Evolutionary conservation across 2,113 vertebrate species (phyloP).

Genomic region (Hypomesus transpacificus): DNA sequence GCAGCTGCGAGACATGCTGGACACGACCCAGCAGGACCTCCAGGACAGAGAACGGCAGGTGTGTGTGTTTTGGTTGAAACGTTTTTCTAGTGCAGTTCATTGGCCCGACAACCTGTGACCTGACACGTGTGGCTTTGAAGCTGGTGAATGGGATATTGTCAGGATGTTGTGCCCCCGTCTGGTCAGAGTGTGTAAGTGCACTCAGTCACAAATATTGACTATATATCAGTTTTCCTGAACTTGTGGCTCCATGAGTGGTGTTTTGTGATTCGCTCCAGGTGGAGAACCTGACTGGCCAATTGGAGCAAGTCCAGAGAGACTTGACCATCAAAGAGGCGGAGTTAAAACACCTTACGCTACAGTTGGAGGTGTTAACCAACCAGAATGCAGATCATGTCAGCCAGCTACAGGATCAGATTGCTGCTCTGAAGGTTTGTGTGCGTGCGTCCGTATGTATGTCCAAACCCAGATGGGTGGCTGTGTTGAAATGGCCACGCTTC

Average conservation of each 20-base stretch:
- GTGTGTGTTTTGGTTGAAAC: constrained; percentile 5
- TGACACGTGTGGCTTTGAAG: no score
- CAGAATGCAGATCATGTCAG: constrained; percentile 54
- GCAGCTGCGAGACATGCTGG: constrained; percentile 70
- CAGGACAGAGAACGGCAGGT: constrained; percentile 78
- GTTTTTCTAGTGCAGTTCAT: not conserved
- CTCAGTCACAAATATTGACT: not conserved
- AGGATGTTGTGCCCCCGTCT: constrained; percentile 33
- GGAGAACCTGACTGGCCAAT: constrained; percentile 70
- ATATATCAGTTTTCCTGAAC: not conserved
- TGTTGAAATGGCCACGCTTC: no score
- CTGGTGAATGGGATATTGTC: not conserved
- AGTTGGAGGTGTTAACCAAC: constrained; percentile 72
- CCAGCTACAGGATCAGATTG: constrained; percentile 72
- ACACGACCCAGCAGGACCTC: constrained; percentile 68
- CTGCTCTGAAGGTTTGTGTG: constrained; percentile 68
- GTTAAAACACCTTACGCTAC: constrained; percentile 73
- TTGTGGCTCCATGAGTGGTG: not conserved
- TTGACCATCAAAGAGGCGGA: constrained; percentile 75
- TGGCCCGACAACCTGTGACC: no score
- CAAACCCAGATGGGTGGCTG: no score
- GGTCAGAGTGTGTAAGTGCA: constrained; percentile 10
- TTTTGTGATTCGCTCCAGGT: constrained; percentile 60
- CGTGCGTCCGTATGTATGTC: not conserved
- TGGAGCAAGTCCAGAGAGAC: constrained; percentile 74